Evolutionary conservation across 2,888 invertebrate species (phyloP), one percentile per base, ranked within the genome.

Genomic region (Ceraclea dissimilis): DNA sequence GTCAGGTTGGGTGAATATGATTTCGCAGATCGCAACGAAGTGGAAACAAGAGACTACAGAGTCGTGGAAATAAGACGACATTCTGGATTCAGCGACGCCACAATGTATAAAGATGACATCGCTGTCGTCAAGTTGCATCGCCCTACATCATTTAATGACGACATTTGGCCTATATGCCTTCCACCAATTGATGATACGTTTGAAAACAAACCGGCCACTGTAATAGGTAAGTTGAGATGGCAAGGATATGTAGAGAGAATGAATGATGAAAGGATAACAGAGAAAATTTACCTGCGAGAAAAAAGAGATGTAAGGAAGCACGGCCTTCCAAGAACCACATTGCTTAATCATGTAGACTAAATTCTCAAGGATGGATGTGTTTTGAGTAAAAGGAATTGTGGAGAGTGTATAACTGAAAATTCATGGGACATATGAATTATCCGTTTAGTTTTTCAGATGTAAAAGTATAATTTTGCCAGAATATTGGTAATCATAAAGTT

Each of bases 1-100:
- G 85, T 89, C 0, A 80, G 90, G 19, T 76, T 92, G 2, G 93
- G 92, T 0, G 92, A 92, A 67, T 92, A 92, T 70, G 88, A 91
- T 69, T 85, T 91, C 63, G 72, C 76, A 1, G 71, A 73, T 48
- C 67, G 67, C 11, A 84, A 85, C 66, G 90, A 90, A 66, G 84
- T 87, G 0, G 77, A 86, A 1, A 78, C 84, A 0, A 76, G 82
- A 63, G 88, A 90, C 67, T 87, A 87, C 69, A 73, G 70, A n/a
- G 82, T 90, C 2, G 68, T 72, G 1, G 82, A 82, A 64, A 83
- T 87, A 61, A 79, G 81, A 0, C 74, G 79, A 46, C 91, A 92
- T 68, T 76, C 79, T 43, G 79, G 82, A 49, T 93, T 84, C 67
- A 81, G 88, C 64, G 67, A 78, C 1, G 67, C 78, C 1, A 86